Evolutionary conservation across 2,113 vertebrate genomes (phyloP).

Genomic region (Equus quagga): DNA sequence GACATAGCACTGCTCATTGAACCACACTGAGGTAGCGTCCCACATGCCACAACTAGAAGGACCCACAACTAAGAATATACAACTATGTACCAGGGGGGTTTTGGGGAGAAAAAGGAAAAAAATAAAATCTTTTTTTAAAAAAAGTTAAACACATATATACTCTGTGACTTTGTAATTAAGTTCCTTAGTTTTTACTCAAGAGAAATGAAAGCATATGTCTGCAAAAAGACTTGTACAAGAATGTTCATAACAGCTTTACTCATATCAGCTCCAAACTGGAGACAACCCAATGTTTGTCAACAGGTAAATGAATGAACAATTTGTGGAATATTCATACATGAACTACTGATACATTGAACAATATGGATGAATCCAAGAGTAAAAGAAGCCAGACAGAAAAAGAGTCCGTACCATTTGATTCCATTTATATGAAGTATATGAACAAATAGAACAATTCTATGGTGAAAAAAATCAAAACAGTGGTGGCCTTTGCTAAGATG

Average conservation of each 20-base stretch:
- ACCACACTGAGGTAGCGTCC: too few relatives aligned
- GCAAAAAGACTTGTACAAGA: neutral
- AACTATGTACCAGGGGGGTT: too few relatives aligned
- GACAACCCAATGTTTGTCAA: neutral
- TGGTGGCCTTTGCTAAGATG: neutral
- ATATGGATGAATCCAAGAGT: neutral
- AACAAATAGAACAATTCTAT: neutral
- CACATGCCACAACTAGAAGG: too few relatives aligned
- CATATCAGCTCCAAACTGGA: neutral
- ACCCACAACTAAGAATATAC: too few relatives aligned
- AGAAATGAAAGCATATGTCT: neutral
- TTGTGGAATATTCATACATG: neutral
- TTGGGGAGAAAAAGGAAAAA: too few relatives aligned
- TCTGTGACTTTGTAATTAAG: conserved; percentile 8
- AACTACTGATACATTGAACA: neutral
- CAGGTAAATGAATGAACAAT: neutral
- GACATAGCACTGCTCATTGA: too few relatives aligned
- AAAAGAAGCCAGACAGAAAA: conserved; percentile 22
- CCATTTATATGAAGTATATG: neutral
- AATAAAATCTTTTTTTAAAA: too few relatives aligned
- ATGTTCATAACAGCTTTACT: neutral
- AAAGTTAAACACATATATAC: neutral
- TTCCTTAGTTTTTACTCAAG: conserved; percentile 13
- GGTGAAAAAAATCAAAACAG: neutral
- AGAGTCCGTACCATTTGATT: neutral